Percentiles rank a stretch among this genome's conserved stretches.
These are phyloP conservation scores for Mustela nigripes DNA, from an alignment of 2,113 vertebrate species.

Conservation along the genomic window DNA sequence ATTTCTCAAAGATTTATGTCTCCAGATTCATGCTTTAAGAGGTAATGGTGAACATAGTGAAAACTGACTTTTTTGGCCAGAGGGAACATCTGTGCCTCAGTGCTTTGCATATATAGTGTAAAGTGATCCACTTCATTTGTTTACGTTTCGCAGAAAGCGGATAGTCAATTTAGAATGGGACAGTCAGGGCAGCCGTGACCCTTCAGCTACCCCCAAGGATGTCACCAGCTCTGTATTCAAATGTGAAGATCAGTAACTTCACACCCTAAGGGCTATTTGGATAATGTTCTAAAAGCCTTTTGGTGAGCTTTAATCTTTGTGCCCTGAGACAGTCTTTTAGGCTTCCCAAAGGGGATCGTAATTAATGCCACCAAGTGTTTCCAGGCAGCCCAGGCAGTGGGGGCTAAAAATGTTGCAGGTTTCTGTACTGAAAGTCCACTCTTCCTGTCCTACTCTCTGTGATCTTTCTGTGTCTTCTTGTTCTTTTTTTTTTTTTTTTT, in stretches of 20 bases:
- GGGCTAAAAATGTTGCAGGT: not conserved
- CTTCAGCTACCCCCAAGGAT: not conserved
- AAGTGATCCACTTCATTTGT: not conserved
- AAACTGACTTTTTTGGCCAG: not conserved
- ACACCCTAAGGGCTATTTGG: not conserved
- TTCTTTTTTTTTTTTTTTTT: not conserved
- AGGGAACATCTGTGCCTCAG: not conserved
- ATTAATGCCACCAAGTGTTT: not conserved
- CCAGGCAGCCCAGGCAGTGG: not conserved
- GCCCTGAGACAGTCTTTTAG: not conserved
- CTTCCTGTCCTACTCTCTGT: not conserved
- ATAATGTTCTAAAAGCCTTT: not conserved
- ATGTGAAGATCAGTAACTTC: not conserved
- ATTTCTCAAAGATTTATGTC: slow-evolving; percentile 39
- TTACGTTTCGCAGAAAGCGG: not conserved
- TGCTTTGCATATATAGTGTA: not conserved
- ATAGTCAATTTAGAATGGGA: not conserved
- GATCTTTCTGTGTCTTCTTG: not conserved
- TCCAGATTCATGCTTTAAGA: not conserved
- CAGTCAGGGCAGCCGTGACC: too few species aligned
- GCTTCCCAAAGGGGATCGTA: not conserved
- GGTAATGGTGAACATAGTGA: not conserved
- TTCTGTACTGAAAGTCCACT: not conserved
- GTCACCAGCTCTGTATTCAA: not conserved
- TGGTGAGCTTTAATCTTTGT: not conserved